Evolutionary conservation across 1,140 invertebrate species (phyloP).

Genomic region (Ceratitis capitata): DNA sequence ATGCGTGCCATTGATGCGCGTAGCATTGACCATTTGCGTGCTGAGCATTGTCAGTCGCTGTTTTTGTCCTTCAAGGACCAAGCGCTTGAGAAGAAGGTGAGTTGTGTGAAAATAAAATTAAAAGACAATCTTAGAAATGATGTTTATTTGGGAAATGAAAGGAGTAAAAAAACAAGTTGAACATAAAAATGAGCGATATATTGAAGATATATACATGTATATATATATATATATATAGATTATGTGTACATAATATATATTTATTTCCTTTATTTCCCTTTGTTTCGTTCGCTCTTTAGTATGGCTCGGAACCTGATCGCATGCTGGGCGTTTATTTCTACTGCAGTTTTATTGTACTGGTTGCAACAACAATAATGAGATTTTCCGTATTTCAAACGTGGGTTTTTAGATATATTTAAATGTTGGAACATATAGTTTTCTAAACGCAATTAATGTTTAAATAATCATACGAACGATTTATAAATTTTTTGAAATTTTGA

Average conservation of each 20-base stretch:
- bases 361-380: constrained; percentile 73
- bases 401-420: constrained; percentile 46
- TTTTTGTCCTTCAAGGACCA: constrained; percentile 83
- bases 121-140: background rate
- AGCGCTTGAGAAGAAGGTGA: constrained; percentile 83
- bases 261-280: constrained; percentile 40
- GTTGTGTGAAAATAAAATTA: background rate
- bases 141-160: background rate
- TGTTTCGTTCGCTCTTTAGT: constrained; percentile 67
- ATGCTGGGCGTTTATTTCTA: constrained; percentile 87
- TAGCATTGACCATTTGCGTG: constrained; percentile 87
- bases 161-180: background rate
- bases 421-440: too few species aligned
- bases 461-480: too few species aligned
- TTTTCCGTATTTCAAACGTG: constrained; percentile 76
- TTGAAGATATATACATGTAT: too few species aligned
- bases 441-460: too few species aligned
- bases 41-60: constrained; percentile 84
- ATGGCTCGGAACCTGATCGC: constrained; percentile 78
- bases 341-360: constrained; percentile 80
- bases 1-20: constrained; percentile 92
- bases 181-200: too few species aligned
- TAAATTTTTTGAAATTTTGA: too few species aligned
- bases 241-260: background rate
- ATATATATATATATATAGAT: background rate